Base-by-base conservation (phyloP, 1,140 invertebrate species). In the Microplitis mediator region DNA sequence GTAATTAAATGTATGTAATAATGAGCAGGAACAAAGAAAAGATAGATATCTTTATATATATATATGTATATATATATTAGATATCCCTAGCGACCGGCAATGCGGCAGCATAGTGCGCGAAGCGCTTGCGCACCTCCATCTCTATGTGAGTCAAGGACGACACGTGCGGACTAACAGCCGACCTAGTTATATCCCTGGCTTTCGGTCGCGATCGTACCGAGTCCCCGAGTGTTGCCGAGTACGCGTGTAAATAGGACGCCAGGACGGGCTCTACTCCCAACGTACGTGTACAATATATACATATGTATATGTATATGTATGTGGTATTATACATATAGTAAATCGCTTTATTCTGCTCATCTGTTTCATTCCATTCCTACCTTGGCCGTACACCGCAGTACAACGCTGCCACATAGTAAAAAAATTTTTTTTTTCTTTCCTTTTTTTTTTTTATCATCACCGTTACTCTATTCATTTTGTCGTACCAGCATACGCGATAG, bases 111-210 rank as follows among this genome's bases (percentile, higher is more conserved):
- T 81, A 77, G 76, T 79, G 77, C 76, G 64, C 35, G 54, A 70
- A 75, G 78, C 80, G 84, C 82, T 79, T 85, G 85, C 85, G 84
- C 82, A 78, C 75, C 76, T 76, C 78, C 74, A 45, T 45, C 8
- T 45, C 84, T 86, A 87, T 87, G 84, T 87, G 84, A 87, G 86
- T 87, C 86, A 87, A 87, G 86, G 86, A 87, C 86, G 86, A 87
- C 86, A 87, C 86, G 86, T 87, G 86, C 85, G 83, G 82, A 56
- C 56, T 86, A 79, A 74, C 74, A 82, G 78, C 5, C 86, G 85
- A 87, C 86, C 86, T 86, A 87, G 83, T 85, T 85, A 83, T 81
- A 81, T 84, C 75, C 69, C 50, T 73, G 66, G n/a, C 74, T 77
- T 81, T 85, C 84, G 84, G 81, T 71, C 72, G 60, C 76, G 71